Base-by-base conservation (phyloP, 2,113 vertebrate species). In the Saguinus imperator region DNA sequence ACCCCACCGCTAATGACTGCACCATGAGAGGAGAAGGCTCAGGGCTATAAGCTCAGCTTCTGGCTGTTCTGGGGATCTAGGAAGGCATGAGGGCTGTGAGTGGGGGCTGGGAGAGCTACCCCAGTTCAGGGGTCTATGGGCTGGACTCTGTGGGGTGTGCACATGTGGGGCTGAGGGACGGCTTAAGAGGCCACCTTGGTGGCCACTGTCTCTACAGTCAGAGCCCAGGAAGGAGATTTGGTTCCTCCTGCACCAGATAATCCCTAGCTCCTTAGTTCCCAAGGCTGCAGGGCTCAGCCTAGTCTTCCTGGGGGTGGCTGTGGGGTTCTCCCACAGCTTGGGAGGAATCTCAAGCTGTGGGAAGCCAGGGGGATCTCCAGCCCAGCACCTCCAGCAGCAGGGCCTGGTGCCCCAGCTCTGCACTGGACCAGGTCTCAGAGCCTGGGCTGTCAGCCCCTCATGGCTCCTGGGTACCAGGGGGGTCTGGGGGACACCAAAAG, bases 391-490 rank as follows among this genome's bases (percentile, higher is more conserved):
- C 64, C 35, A 80, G 17, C 27, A 72, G 9, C 21, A 43, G 58
- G 84, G 40, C 32, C 66, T 75, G 3, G 20, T 29, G 14, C n/a
- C n/a, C 20, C 23, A 3, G 0, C 1, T 45, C 43, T 8, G 43
- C 13, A 13, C 6, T 0, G 0, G 13, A 21, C 68, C 17, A 5
- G 6, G 23, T 37, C 29, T 77, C 76, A 88, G 35, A 91, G 35
- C 12, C 83, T 77, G 2, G 5, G 37, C 32, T 79, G 1, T 66
- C 20, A 57, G 48, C 1, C 10, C 25, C 27, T 10, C 13, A 18
- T 8, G 9, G 40, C 2, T 70, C 50, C 37, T 0, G 0, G 29
- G 27, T 18, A 2, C 52, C 79, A 72, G 57, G 58, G 12, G 3
- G 3, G 4, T 12, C 23, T 9, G 50, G 18, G 73, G n/a, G n/a